Conservation (phyloP, 2,113 vertebrate genomes). For the Aplodontia rufa region DNA sequence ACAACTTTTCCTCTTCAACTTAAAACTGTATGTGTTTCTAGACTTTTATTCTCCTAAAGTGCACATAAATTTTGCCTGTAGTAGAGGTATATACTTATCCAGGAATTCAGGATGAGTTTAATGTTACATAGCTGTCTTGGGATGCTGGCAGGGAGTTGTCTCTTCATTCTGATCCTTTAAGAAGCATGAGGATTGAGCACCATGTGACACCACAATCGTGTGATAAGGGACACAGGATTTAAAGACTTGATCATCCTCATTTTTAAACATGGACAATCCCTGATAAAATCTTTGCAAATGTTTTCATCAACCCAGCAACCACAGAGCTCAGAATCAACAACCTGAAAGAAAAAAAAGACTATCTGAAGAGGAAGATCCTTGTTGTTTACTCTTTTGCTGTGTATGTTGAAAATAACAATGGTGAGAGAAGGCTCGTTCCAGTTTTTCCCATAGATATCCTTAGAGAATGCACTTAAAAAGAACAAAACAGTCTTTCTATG, state of each 20-base stretch:
- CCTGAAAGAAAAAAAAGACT: background rate
- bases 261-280: background rate
- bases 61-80: background rate
- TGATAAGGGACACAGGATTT: background rate
- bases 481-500: constrained; percentile 68
- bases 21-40: background rate
- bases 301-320: background rate
- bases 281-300: constrained; percentile 15
- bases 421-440: constrained; percentile 82
- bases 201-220: background rate
- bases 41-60: background rate
- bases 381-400: constrained; percentile 77
- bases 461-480: constrained; percentile 74
- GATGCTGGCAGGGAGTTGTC: background rate
- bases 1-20: background rate
- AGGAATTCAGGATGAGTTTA: background rate
- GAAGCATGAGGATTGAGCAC: background rate
- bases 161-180: background rate
- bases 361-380: constrained; percentile 76
- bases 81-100: background rate
- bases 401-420: constrained; percentile 82
- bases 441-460: constrained; percentile 80
- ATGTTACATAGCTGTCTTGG: background rate
- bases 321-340: constrained; percentile 46
- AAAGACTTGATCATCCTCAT: background rate